These are phyloP conservation scores for Eupithecia tripunctaria DNA, from an alignment of 2,888 invertebrate species.

Conservation along the genomic window DNA sequence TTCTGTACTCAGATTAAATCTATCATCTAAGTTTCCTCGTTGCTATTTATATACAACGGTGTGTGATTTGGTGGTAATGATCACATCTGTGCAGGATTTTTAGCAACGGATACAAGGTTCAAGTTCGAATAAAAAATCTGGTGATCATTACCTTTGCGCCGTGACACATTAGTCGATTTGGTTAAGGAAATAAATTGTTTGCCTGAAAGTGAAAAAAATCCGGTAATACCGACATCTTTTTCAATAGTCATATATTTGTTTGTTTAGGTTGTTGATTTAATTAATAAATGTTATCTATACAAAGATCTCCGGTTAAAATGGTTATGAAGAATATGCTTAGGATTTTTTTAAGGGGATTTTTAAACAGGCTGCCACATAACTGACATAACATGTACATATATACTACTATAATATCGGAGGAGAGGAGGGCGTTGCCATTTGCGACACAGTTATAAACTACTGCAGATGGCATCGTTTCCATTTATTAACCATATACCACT, in stretches of 20 bases:
- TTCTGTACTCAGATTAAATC: conserved; percentile 10
- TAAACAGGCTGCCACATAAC: not conserved
- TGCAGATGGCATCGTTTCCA: no score
- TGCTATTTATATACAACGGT: conserved; percentile 22
- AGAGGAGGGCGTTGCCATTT: no score
- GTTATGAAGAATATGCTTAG: not conserved
- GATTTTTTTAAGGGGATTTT: not conserved
- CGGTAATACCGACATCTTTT: not conserved
- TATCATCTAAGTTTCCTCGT: conserved; percentile 14
- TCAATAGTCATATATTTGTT: not conserved
- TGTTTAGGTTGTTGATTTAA: not conserved
- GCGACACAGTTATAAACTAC: no score
- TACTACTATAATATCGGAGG: no score
- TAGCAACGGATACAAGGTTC: conserved; percentile 11
- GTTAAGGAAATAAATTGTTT: conserved; percentile 7
- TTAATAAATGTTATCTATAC: not conserved
- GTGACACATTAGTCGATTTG: conserved; percentile 6
- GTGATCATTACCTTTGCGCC: conserved; percentile 13
- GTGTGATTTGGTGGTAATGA: conserved; percentile 7
- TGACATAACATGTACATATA: no score
- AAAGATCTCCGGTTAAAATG: not conserved
- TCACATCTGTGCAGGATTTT: conserved; percentile 4
- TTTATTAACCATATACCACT: no score
- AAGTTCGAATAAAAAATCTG: not conserved
- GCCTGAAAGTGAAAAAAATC: not conserved